Percentiles rank a stretch among this genome's conserved stretches.
phyloP scores from a whole-genome alignment of 2,888 invertebrate genomes.

The Drosophila robusta region DNA sequence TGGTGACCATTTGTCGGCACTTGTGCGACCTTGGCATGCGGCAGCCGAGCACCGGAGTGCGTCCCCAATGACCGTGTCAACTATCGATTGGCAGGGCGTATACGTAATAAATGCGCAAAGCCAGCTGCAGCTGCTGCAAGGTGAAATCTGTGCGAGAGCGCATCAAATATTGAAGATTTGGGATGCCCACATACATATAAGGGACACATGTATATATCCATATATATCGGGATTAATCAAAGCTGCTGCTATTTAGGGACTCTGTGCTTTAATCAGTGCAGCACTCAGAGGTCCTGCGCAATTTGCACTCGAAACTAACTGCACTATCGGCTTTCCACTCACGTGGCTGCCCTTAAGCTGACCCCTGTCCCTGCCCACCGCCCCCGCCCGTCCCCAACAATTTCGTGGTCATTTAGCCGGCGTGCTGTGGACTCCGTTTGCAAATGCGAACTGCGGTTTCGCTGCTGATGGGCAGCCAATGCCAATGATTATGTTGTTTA shows the following conservation, averaged over 20 bases:
- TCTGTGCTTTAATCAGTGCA: constrained; percentile 26
- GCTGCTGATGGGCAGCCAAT: constrained; percentile 25
- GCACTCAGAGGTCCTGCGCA: constrained; percentile 1
- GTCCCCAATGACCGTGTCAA: constrained; percentile 48
- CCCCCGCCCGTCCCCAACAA: constrained; percentile 19
- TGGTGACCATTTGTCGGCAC: constrained; percentile 58
- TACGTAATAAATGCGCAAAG: constrained; percentile 44
- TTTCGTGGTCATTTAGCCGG: constrained; percentile 72
- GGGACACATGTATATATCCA: too few relatives aligned
- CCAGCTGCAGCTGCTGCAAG: constrained; percentile 2
- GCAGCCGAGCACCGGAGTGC: constrained; percentile 3
- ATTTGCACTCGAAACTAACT: not conserved
- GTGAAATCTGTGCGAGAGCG: not conserved
- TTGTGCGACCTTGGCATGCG: constrained; percentile 40
- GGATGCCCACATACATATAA: too few relatives aligned
- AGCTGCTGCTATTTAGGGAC: constrained; percentile 1
- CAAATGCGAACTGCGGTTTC: constrained; percentile 42
- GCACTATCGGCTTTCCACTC: constrained; percentile 5
- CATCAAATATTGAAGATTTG: not conserved
- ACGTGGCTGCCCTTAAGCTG: constrained; percentile 12
- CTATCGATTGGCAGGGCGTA: constrained; percentile 65
- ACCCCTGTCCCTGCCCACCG: constrained; percentile 1
- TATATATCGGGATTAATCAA: not conserved
- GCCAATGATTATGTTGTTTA: constrained; percentile 62
- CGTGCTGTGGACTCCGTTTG: constrained; percentile 12